These are phyloP conservation scores for Grammomys surdaster DNA, from an alignment of 2,113 vertebrate genomes.

Conservation along the genomic window DNA sequence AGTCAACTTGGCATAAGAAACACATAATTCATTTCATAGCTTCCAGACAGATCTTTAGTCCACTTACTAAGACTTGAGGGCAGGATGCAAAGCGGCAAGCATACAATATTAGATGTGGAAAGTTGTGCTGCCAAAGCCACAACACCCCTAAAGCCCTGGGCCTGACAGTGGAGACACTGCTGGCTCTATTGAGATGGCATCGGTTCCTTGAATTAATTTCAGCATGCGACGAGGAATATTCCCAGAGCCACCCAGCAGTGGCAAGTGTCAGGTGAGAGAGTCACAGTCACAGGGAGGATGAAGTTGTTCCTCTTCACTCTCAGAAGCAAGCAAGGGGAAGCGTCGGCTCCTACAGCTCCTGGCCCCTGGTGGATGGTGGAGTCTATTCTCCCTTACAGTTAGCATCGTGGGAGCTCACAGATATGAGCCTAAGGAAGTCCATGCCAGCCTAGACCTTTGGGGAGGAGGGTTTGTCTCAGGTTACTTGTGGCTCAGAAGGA, in stretches of 20 bases:
- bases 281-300: not conserved
- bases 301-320: not conserved
- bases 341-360: not conserved
- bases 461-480: not conserved
- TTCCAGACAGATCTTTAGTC: constrained; percentile 70
- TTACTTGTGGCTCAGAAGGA: not conserved
- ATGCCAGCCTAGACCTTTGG: not conserved
- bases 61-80: constrained; percentile 64
- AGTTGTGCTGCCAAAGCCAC: not conserved
- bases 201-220: constrained; percentile 56
- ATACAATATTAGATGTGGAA: not conserved
- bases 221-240: constrained; percentile 48
- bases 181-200: constrained; percentile 44
- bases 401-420: not conserved
- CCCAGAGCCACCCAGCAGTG: constrained; percentile 69
- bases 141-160: not conserved
- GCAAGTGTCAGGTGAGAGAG: constrained; percentile 63
- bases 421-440: not conserved
- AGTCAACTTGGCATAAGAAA: constrained; percentile 77
- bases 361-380: not conserved
- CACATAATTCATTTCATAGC: constrained; percentile 68
- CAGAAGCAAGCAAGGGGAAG: constrained; percentile 1
- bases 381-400: not conserved
- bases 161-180: constrained; percentile 24
- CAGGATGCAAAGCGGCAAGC: not conserved